phyloP scores from a whole-genome alignment of 2,797 vertebrate species.

The Xenentodon cancila region DNA sequence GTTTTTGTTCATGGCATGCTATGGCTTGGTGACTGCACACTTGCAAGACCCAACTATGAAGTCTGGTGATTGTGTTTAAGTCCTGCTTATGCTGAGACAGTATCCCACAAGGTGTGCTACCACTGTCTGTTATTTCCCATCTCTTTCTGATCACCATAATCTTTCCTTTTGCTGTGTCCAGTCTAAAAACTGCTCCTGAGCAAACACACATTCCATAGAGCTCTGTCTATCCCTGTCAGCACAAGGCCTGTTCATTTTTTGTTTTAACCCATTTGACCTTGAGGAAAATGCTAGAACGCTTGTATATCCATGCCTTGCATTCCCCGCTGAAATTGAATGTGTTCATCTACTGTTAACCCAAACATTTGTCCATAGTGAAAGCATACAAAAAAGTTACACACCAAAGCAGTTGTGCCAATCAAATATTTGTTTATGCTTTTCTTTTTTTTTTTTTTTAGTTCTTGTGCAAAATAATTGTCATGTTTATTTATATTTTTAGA shows the following conservation, averaged over 20 bases:
- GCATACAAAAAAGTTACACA: neutral
- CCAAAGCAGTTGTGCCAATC: neutral
- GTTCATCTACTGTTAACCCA: conserved; percentile 25
- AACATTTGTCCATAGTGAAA: conserved; percentile 12
- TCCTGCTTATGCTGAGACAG: conserved; percentile 56
- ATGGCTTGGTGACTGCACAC: no score
- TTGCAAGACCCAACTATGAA: conserved; percentile 39
- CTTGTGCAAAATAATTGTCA: conserved; percentile 18
- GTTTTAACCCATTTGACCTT: conserved; percentile 26
- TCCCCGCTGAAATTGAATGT: conserved; percentile 39
- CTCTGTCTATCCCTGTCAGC: conserved; percentile 17
- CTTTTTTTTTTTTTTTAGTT: neutral
- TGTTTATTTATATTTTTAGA: neutral
- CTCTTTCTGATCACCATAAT: conserved; percentile 44
- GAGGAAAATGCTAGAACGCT: conserved; percentile 43
- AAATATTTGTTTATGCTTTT: neutral
- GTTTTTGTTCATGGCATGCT: no score
- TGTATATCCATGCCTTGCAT: conserved; percentile 36
- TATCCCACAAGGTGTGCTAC: conserved; percentile 34
- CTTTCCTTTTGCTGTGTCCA: conserved; percentile 37
- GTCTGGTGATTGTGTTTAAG: conserved; percentile 40
- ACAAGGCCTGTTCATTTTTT: conserved; percentile 4
- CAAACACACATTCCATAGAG: conserved; percentile 16
- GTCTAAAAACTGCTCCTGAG: conserved; percentile 29
- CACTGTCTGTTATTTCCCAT: conserved; percentile 37